Conservation (phyloP, 2,113 vertebrate species). For the Austrofundulus limnaeus region DNA sequence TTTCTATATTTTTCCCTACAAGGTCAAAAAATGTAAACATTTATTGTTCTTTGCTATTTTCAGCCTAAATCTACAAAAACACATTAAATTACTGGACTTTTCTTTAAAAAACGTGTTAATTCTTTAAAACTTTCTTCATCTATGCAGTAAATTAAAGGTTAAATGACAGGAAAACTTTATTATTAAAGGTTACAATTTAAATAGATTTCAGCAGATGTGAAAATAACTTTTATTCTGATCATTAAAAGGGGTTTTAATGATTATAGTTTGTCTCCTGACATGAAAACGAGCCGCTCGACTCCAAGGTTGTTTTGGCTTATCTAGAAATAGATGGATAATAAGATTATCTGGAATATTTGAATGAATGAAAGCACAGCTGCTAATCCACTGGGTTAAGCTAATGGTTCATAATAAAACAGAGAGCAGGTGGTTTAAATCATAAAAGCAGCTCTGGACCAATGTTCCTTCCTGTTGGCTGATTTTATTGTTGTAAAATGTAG, state of each 20-base stretch:
- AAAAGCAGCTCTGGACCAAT: background rate
- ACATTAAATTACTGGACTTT: too few relatives aligned
- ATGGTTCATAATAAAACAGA: slow-evolving; percentile 28
- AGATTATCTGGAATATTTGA: slow-evolving; percentile 72
- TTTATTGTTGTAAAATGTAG: too few relatives aligned
- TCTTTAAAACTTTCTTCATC: too few relatives aligned
- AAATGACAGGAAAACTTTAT: too few relatives aligned
- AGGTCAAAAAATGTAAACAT: too few relatives aligned
- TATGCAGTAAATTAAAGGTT: too few relatives aligned
- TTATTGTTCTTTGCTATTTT: too few relatives aligned
- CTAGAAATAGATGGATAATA: slow-evolving; percentile 72
- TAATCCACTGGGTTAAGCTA: slow-evolving; percentile 34
- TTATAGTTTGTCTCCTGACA: background rate
- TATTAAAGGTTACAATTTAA: too few relatives aligned
- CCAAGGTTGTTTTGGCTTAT: slow-evolving; percentile 69
- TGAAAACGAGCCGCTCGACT: slow-evolving; percentile 21
- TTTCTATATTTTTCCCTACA: too few relatives aligned
- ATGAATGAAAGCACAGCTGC: slow-evolving; percentile 36
- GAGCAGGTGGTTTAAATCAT: slow-evolving; percentile 5
- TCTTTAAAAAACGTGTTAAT: too few relatives aligned
- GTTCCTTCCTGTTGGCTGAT: background rate
- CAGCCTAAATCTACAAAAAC: too few relatives aligned
- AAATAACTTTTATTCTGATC: background rate
- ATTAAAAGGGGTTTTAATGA: background rate
- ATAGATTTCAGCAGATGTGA: too few relatives aligned